These are phyloP conservation scores for Diplolepis rosae DNA, from an alignment of 2,888 invertebrate species.

Conservation along the genomic window DNA sequence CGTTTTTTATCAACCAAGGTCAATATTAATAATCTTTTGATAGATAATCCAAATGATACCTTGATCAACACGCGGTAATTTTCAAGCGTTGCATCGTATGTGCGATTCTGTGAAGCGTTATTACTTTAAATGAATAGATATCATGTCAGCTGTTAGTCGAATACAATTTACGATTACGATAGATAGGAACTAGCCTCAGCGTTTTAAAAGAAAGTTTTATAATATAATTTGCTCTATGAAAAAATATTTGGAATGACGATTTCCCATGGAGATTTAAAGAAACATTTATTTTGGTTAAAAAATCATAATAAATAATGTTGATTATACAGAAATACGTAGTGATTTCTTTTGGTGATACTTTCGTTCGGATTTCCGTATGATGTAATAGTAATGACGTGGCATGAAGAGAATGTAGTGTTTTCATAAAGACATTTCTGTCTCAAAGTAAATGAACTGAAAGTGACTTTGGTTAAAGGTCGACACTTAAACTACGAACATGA, in stretches of 20 bases:
- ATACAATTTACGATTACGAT: constrained; percentile 23
- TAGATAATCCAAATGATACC: too few relatives aligned
- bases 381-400: constrained; percentile 15
- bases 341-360: neutral
- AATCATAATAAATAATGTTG: neutral
- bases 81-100: neutral
- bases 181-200: constrained; percentile 2
- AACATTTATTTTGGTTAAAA: neutral
- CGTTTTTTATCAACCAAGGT: neutral
- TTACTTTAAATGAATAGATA: neutral
- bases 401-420: neutral
- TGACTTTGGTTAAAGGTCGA: constrained; percentile 18
- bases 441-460: constrained; percentile 24
- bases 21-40: too few relatives aligned
- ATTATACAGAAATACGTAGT: neutral
- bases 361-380: neutral
- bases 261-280: neutral
- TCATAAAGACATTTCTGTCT: constrained; percentile 16
- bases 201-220: neutral
- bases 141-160: constrained; percentile 2
- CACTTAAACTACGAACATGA: neutral
- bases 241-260: neutral
- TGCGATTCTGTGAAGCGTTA: neutral
- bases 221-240: too few relatives aligned
- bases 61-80: too few relatives aligned